A percentile compares a stretch with the other conserved stretches of the same genome.
phyloP scores from a whole-genome alignment of 2,797 vertebrate genomes.

The Sparus aurata region DNA sequence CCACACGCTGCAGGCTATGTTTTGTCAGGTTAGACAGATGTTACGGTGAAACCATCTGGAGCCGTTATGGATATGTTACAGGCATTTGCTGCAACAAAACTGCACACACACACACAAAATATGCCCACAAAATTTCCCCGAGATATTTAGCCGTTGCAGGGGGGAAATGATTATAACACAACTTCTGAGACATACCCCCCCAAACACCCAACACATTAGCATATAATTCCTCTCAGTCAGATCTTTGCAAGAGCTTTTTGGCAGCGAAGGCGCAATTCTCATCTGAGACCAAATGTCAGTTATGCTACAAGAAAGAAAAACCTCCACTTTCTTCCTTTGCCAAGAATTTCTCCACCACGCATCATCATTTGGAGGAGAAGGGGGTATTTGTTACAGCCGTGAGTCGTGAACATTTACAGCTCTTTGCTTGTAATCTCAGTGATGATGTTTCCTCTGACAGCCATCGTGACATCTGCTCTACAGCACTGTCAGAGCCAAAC shows the following conservation, averaged over 20 bases:
- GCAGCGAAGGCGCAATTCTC: slow-evolving; percentile 52
- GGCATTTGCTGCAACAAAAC: slow-evolving; percentile 43
- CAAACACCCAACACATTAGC: slow-evolving; percentile 45
- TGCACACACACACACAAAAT: slow-evolving; percentile 20
- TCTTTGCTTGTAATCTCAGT: slow-evolving; percentile 9
- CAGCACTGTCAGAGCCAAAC: slow-evolving; percentile 18
- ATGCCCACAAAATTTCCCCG: slow-evolving; percentile 10
- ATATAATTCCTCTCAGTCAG: slow-evolving; percentile 37
- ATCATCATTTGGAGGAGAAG: slow-evolving; percentile 6
- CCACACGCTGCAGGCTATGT: slow-evolving; percentile 61
- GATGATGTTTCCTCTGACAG: slow-evolving; percentile 20
- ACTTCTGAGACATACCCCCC: slow-evolving; percentile 39
- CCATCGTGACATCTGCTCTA: slow-evolving; percentile 16
- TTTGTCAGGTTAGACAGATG: slow-evolving; percentile 77
- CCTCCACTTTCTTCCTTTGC: slow-evolving; percentile 17
- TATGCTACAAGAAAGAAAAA: slow-evolving; percentile 55
- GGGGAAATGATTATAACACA: slow-evolving; percentile 7
- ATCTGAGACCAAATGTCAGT: slow-evolving; percentile 62
- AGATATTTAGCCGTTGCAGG: slow-evolving; percentile 14
- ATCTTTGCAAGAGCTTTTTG: slow-evolving; percentile 57
- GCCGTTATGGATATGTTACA: slow-evolving; percentile 62
- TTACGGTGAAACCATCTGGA: slow-evolving; percentile 67
- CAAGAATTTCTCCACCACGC: slow-evolving; percentile 31
- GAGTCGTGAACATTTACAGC: slow-evolving; percentile 1
- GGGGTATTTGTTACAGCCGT: slow-evolving; percentile 14